Conservation (phyloP, 2,888 invertebrate species). For the Frankliniella intonsa region DNA sequence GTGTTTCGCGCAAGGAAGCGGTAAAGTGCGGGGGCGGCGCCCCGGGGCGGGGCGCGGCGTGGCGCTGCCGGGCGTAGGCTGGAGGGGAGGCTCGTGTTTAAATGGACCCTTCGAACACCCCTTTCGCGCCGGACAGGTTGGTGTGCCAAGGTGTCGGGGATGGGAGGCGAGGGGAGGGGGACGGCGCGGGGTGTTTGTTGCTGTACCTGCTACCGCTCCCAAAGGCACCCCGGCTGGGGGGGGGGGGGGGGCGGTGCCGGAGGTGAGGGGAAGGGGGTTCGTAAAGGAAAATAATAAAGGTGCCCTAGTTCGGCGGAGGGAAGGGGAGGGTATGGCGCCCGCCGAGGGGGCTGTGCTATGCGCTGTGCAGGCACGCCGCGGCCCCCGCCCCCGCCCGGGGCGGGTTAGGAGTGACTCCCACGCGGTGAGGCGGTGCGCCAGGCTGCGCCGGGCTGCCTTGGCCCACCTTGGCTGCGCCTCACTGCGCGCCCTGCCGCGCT, state of each 20-base stretch:
- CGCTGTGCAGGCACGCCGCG: neutral
- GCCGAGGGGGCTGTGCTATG: neutral
- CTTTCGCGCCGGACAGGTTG: no score
- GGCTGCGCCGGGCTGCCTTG: neutral
- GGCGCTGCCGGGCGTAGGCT: no score
- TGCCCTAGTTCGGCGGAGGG: conserved; percentile 1
- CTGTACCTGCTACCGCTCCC: neutral
- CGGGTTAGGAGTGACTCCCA: neutral
- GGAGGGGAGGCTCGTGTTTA: no score
- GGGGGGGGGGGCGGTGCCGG: no score
- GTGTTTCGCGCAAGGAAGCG: no score
- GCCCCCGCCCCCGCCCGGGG: neutral
- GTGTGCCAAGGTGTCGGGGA: no score
- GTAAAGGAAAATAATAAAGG: neutral
- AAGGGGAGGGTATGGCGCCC: neutral
- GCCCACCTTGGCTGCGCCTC: neutral
- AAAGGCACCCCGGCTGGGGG: neutral
- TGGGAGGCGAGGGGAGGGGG: no score
- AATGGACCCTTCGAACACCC: no score
- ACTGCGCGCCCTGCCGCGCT: neutral
- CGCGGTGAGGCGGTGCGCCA: neutral
- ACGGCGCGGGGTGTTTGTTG: no score
- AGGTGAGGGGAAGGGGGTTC: neutral
- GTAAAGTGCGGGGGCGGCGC: no score
- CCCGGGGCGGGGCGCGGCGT: no score